Evolutionary conservation across 2,888 invertebrate genomes (phyloP), one percentile per base, ranked within the genome.

Genomic region (Phengaris alcon): DNA sequence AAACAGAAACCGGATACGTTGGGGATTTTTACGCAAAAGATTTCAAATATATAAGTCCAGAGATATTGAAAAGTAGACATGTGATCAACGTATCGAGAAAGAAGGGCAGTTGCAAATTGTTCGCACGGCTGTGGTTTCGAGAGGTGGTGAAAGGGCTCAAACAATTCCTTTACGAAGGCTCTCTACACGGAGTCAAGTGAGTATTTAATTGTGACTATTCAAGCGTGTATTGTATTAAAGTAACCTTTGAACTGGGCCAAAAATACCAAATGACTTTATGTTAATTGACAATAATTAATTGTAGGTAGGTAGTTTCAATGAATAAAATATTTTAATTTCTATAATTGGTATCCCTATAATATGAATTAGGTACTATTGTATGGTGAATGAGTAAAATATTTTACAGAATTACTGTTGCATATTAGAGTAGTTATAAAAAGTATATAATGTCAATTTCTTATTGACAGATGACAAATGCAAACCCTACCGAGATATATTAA

Each of bases 121-220:
- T 86, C 76, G 74, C 85, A 15, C 84, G 87, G 75, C 80, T 85
- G 79, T 93, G 91, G 92, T 77, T 85, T 0, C 78, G 76, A 5
- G 88, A 90, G 82, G 84, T 92, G 35, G 80, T 89, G 79, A 86
- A 82, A 70, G 93, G 93, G 1, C 78, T 91, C 76, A 90, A 88
- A 81, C 90, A 92, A 82, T 88, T 93, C 79, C 89, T 91, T 79
- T 90, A 89, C 78, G 88, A 88, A 73, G 93, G 93, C 54, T 90
- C 91, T 73, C 80, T 93, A 55, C 93, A 93, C 82, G 93, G 93
- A 76, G 90, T 93, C 15, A 93, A 93, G 93, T 93, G 77, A 89
- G 92, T 89, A 7, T n/a, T 46, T 73, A 73, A 73, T 46, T 55
- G 73, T 55, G 73, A 22, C 69, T 51, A 64, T 64, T 51, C 51